Evolutionary conservation across 2,888 invertebrate genomes (phyloP).

Genomic region (Cephus sareptanus): DNA sequence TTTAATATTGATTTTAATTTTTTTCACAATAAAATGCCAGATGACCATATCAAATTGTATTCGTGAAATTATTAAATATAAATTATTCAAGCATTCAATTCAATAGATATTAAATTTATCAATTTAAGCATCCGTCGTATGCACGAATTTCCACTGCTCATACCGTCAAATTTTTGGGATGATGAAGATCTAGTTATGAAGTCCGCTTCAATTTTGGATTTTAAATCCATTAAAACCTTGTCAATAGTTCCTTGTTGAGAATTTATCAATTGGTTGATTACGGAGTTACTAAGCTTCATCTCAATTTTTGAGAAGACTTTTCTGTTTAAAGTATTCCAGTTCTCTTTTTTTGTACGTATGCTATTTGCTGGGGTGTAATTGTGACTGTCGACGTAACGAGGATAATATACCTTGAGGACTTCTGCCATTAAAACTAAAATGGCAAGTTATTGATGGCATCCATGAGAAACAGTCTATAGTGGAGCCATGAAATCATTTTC

Average conservation of each 20-base stretch:
- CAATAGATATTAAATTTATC: background rate
- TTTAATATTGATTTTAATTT: background rate
- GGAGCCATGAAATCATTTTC: background rate
- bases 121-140: background rate
- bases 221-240: slow-evolving; percentile 68
- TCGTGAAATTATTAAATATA: background rate
- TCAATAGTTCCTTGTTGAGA: slow-evolving; percentile 72
- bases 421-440: slow-evolving; percentile 75
- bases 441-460: background rate
- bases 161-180: background rate
- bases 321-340: slow-evolving; percentile 81
- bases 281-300: slow-evolving; percentile 68
- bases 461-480: background rate
- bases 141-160: background rate
- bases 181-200: background rate
- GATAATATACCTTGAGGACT: slow-evolving; percentile 75
- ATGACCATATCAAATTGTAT: background rate
- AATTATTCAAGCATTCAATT: background rate
- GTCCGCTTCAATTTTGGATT: background rate
- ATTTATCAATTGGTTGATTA: slow-evolving; percentile 73
- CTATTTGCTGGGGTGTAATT: slow-evolving; percentile 79
- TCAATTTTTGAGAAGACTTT: slow-evolving; percentile 75
- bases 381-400: slow-evolving; percentile 78
- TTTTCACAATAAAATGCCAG: background rate
- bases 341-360: slow-evolving; percentile 73